These are phyloP conservation scores for Gallinago solitaria DNA, from an alignment of 2,797 vertebrate genomes.

Conservation along the genomic window DNA sequence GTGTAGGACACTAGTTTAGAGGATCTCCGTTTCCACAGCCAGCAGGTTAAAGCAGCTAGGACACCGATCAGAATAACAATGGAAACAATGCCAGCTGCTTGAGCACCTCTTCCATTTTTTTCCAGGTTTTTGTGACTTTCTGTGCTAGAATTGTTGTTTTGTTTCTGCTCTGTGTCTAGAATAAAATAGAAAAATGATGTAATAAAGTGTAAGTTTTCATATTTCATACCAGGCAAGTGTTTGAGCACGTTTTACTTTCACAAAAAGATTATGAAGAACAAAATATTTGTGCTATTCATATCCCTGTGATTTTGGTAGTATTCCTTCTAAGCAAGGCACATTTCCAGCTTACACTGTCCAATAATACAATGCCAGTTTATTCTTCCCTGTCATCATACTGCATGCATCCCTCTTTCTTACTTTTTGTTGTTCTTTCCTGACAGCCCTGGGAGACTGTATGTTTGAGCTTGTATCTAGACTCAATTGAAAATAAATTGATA, in stretches of 20 bases:
- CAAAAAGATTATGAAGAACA: neutral
- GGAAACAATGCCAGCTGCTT: neutral
- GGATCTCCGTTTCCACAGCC: neutral
- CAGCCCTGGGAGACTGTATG: neutral
- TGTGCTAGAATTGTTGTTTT: neutral
- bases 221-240: neutral
- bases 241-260: neutral
- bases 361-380: neutral
- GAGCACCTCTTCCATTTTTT: neutral
- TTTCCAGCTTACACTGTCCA: neutral
- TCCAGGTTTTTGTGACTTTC: neutral
- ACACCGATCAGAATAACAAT: neutral
- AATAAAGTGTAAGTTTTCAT: neutral
- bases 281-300: neutral
- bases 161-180: neutral
- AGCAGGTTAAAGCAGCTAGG: neutral
- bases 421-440: neutral
- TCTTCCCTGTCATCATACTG: neutral
- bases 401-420: neutral
- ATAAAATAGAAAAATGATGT: neutral
- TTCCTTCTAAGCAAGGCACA: neutral
- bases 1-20: neutral
- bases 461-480: neutral
- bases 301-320: neutral
- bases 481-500: neutral